Evolutionary conservation across 2,113 vertebrate genomes (phyloP), one percentile per base, ranked within the genome.

Genomic region (Cyanistes caeruleus): DNA sequence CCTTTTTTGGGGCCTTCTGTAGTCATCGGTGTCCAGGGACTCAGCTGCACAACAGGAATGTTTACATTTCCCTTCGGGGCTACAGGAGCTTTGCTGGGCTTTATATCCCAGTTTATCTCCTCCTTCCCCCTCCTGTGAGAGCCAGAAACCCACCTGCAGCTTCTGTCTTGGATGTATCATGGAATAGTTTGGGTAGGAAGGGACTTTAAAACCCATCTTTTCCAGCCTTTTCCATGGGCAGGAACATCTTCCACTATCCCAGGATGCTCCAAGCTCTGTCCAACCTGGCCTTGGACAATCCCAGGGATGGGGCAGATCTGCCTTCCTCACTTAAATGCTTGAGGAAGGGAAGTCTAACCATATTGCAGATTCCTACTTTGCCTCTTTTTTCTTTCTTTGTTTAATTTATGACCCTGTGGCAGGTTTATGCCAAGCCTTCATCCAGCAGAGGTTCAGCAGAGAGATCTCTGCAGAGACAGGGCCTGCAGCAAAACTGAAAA

Each of bases 181-280:
- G 17, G 46, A 60, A 7, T 0, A 30, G 1, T 68, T 46, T n/a
- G 52, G 28, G 27, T 2, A 10, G 53, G 20, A 67, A 53, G n/a
- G 27, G 7, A 22, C 4, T 5, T 21, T 7, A 5, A 46, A 68
- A 3, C 3, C 3, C 62, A n/a, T n/a, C 9, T 20, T 0, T 48
- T 6, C 13, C 20, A 53, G 0, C 18, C 22, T 5, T 11, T 58
- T 6, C 43, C 51, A 6, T 13, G 35, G 20, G 6, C 51, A 80
- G 25, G 27, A 18, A 23, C 39, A 59, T 28, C 16, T 75, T 22
- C 24, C 62, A 11, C 39, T 2, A 7, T 1, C 11, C 53, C 87
- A 35, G 23, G 13, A 0, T 41, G 20, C 11, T 62, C 70, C 69
- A 75, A 82, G 14, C 11, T 46, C 6, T 0, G 0, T 67, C 77